Evolutionary conservation across 2,797 vertebrate genomes (phyloP).

Genomic region (Acomys russatus): DNA sequence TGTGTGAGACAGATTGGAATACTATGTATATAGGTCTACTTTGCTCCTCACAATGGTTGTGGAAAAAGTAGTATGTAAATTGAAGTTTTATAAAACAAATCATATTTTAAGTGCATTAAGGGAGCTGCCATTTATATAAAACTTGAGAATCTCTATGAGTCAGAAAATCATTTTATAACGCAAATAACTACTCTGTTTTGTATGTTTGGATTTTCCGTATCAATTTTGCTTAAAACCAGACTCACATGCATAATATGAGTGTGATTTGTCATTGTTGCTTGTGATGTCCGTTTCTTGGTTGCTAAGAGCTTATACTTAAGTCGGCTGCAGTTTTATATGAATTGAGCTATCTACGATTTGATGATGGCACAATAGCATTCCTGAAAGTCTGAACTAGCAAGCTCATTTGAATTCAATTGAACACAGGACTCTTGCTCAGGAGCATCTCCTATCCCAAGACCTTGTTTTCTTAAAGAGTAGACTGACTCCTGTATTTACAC

Average conservation of each 20-base stretch:
- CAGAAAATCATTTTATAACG: conserved; percentile 70
- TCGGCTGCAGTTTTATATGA: conserved; percentile 52
- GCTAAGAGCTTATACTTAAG: conserved; percentile 73
- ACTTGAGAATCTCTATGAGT: conserved; percentile 70
- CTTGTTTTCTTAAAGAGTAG: conserved; percentile 33
- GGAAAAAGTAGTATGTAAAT: conserved; percentile 48
- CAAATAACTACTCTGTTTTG: conserved; percentile 67
- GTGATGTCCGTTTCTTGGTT: conserved; percentile 60
- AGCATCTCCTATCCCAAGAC: conserved; percentile 47
- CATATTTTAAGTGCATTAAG: conserved; percentile 70
- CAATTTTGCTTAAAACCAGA: conserved; percentile 67
- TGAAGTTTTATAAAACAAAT: conserved; percentile 72
- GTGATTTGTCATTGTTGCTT: conserved; percentile 37
- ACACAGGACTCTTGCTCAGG: conserved; percentile 65
- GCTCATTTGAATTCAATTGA: conserved; percentile 51
- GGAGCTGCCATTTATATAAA: conserved; percentile 68
- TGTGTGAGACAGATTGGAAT: conserved; percentile 61
- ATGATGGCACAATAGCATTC: conserved; percentile 16
- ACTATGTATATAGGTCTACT: conserved; percentile 69
- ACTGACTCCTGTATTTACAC: conserved; percentile 48
- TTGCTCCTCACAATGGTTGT: conserved; percentile 65
- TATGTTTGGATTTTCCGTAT: conserved; percentile 77
- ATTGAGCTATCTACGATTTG: neutral
- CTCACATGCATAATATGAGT: conserved; percentile 58
- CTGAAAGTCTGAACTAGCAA: conserved; percentile 36